Evolutionary conservation across 2,797 vertebrate species (phyloP), one percentile per base, ranked within the genome.

Genomic region (Podarcis siculus): DNA sequence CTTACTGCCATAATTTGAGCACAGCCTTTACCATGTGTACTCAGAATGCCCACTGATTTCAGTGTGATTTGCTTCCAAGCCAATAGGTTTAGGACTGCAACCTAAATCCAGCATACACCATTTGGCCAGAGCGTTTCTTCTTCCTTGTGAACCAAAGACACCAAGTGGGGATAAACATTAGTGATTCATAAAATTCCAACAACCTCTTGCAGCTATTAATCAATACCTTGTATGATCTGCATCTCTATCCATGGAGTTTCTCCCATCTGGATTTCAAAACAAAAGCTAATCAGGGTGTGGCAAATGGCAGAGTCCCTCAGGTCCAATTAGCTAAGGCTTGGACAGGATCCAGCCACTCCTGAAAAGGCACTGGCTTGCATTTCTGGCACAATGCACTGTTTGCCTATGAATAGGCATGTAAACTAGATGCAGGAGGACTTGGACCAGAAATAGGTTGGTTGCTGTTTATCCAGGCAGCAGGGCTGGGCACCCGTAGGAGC

Each of bases 311-410:
- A 55, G 2, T 90, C 95, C 91, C 95, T 5, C 0, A 94, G 88
- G 95, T 90, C 95, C 94, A 96, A 96, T 96, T 96, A 96, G 90
- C 82, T 9, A 83, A 95, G 86, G 94, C 94, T 95, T 96, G 94
- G 93, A 94, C 67, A 93, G 80, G 87, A 92, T 95, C 94, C 95
- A 96, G 90, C 27, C 80, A 23, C 79, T 91, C 86, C 89, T 83
- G 67, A 78, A 92, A 91, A 85, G 84, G 42, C 75, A 84, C 61
- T 87, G 92, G 84, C 89, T 58, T n/a, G 73, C n/a, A 89, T 91
- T 90, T 92, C 71, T 94, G 95, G 89, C 87, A 90, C 89, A 27
- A 55, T 3, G 8, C 30, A 0, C 30, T 32, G 12, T 83, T 94
- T 30, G 25, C 93, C 83, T 23, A 8, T 72, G 88, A 42, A 37